Evolutionary conservation across 2,888 invertebrate genomes (phyloP).

Genomic region (Chaetogeoica ovagalla): DNA sequence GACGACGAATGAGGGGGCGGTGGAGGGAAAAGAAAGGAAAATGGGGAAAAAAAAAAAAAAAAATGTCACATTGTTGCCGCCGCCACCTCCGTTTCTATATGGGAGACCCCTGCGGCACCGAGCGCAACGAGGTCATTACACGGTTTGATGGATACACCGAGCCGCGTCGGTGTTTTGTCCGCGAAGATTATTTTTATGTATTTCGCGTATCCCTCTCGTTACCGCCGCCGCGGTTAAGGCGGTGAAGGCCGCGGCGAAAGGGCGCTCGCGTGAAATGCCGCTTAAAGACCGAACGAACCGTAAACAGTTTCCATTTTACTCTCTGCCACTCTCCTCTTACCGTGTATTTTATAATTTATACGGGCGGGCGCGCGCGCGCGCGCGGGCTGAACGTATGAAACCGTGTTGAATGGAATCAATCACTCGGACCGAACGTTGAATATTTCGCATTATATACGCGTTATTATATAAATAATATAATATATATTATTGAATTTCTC

Average conservation of each 20-base stretch:
- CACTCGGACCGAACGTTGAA: conserved; percentile 40
- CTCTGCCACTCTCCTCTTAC: not conserved
- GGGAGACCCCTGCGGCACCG: not conserved
- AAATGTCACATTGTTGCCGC: conserved; percentile 41
- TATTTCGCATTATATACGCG: not conserved
- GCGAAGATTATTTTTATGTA: conserved; percentile 23
- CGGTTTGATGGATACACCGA: conserved; percentile 36
- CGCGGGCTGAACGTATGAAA: no score
- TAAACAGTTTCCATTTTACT: conserved; percentile 42
- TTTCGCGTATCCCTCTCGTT: not conserved
- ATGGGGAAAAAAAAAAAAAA: not conserved
- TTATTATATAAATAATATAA: no score
- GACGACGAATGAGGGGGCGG: not conserved
- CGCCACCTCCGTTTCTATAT: no score
- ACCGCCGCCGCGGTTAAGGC: not conserved
- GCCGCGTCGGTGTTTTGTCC: conserved; percentile 14
- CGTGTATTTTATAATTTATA: not conserved
- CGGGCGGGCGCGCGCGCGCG: not conserved
- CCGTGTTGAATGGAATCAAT: conserved; percentile 48
- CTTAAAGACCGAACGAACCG: conserved; percentile 46
- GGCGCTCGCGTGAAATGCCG: conserved; percentile 45
- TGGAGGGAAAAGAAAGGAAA: no score
- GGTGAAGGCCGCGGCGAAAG: not conserved
- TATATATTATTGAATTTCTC: conserved; percentile 38
- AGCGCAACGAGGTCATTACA: conserved; percentile 30